These are phyloP conservation scores for Mellivora capensis DNA, from an alignment of 2,113 vertebrate species.

Conservation along the genomic window DNA sequence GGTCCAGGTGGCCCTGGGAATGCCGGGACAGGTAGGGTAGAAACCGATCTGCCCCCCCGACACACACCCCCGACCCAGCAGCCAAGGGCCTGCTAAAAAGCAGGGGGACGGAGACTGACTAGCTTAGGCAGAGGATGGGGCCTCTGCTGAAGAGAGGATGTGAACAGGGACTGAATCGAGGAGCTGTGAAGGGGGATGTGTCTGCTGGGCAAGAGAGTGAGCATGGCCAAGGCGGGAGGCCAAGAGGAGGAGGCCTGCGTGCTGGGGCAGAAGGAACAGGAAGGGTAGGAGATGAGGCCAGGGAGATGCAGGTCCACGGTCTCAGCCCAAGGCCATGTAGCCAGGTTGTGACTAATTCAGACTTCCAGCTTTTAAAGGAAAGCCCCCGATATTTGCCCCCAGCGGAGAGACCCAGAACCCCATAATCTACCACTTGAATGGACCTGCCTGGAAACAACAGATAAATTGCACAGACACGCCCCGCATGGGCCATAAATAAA, in stretches of 20 bases:
- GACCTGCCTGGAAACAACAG: neutral
- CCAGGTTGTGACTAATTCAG: neutral
- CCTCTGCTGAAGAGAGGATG: neutral
- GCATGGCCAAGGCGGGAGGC: neutral
- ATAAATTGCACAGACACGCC: neutral
- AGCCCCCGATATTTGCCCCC: neutral
- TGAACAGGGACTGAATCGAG: neutral
- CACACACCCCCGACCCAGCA: neutral
- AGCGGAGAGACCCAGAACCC: too few relatives aligned
- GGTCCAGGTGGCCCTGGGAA: neutral
- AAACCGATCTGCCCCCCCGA: rapidly evolving
- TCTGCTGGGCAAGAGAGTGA: rapidly evolving
- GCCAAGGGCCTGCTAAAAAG: neutral
- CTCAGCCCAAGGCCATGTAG: neutral
- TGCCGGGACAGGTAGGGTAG: rapidly evolving
- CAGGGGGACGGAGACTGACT: neutral
- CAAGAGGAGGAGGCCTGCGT: neutral
- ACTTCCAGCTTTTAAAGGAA: neutral
- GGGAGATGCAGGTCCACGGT: rapidly evolving
- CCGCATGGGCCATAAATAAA: neutral
- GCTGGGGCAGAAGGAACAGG: rapidly evolving
- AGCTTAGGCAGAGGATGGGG: neutral
- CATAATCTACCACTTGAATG: rapidly evolving
- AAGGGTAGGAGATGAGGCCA: neutral
- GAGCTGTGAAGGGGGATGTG: neutral